A percentile compares a stretch with the other conserved stretches of the same genome.
phyloP scores from a whole-genome alignment of 2,113 vertebrate genomes.

The Dolichallabes microphthalmus region DNA sequence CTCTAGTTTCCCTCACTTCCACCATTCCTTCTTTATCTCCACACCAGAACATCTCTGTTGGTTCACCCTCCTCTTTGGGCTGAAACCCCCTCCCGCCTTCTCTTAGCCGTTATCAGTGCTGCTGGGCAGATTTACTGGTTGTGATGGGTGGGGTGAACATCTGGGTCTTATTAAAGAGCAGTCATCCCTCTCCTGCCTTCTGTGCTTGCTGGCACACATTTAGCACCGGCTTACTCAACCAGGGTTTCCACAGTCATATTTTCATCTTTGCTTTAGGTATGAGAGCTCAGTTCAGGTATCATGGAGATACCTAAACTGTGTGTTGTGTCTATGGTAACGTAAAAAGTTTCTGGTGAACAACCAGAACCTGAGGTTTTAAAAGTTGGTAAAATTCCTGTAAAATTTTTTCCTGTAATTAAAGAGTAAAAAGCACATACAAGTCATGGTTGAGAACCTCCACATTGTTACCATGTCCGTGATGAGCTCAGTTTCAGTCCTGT shows the following conservation, averaged over 20 bases:
- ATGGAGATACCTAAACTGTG: neutral
- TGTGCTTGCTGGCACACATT: constrained; percentile 39
- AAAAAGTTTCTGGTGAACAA: neutral
- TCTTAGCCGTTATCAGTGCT: constrained; percentile 69
- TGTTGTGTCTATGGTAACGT: neutral
- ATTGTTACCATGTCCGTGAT: neutral
- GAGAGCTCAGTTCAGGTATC: no score
- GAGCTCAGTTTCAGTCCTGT: neutral
- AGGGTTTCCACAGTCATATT: neutral
- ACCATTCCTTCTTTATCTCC: constrained; percentile 22
- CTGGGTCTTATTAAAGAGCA: constrained; percentile 75
- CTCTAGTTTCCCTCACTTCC: constrained; percentile 40
- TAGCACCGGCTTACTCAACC: constrained; percentile 16
- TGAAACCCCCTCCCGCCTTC: constrained; percentile 1
- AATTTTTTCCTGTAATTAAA: neutral
- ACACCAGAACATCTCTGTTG: constrained; percentile 21
- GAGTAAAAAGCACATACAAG: no score
- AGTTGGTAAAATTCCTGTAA: neutral
- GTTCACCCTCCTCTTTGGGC: constrained; percentile 1
- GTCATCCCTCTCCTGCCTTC: constrained; percentile 61
- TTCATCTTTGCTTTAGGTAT: neutral
- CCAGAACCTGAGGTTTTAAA: no score
- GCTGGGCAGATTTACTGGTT: constrained; percentile 73
- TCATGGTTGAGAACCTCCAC: neutral
- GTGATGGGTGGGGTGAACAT: constrained; percentile 76